Conservation (phyloP, 1,140 invertebrate genomes). For the Bombus affinis region DNA sequence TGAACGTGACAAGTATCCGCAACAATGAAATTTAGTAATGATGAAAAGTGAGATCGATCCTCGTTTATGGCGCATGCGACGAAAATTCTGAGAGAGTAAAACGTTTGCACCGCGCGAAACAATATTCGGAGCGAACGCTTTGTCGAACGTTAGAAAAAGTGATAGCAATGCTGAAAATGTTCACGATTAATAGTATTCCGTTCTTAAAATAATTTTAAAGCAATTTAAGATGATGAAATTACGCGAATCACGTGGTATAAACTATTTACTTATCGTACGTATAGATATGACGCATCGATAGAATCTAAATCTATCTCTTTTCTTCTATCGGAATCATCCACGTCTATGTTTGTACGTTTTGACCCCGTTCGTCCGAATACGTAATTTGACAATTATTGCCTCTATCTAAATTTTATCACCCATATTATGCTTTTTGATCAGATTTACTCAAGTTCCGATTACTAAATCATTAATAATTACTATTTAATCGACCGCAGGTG, state of each 20-base stretch:
- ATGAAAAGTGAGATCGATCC: not conserved
- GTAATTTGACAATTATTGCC: slow-evolving; percentile 8
- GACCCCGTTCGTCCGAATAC: slow-evolving; percentile 8
- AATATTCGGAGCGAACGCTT: not conserved
- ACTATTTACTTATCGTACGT: not conserved
- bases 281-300: not conserved
- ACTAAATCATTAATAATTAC: slow-evolving; percentile 31
- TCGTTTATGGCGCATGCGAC: not conserved
- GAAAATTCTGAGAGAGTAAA: not conserved
- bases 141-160: not conserved
- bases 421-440: not conserved
- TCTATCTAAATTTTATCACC: not conserved
- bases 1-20: not conserved
- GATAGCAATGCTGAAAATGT: not conserved
- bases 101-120: not conserved
- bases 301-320: not conserved
- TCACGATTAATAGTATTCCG: not conserved
- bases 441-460: not conserved
- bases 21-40: not conserved
- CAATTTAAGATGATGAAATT: not conserved
- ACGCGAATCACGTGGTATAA: not conserved
- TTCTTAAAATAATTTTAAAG: not conserved
- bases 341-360: not conserved
- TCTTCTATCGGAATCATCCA: not conserved
- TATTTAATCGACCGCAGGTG: slow-evolving; percentile 1